These are phyloP conservation scores for Hippotragus niger DNA, from an alignment of 2,113 vertebrate species.

Conservation along the genomic window DNA sequence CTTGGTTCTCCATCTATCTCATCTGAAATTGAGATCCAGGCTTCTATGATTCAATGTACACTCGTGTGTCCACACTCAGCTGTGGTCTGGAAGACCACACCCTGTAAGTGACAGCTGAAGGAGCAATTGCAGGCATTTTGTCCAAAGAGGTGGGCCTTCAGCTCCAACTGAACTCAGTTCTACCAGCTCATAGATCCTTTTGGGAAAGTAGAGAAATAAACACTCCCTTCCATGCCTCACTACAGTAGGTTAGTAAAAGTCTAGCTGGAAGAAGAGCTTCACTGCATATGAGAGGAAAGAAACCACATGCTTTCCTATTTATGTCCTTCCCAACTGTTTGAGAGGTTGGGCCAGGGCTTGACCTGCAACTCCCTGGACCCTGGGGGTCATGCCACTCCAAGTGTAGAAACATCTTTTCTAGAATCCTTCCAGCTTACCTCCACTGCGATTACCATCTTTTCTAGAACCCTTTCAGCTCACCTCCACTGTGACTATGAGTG, in stretches of 20 bases:
- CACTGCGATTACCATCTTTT: not conserved
- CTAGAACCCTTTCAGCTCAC: not conserved
- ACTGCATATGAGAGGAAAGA: not conserved
- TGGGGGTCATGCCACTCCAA: not conserved
- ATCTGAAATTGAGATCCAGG: not conserved
- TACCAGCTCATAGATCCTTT: not conserved
- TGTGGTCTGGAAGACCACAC: not conserved
- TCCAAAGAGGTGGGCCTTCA: not conserved
- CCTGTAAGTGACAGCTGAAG: not conserved
- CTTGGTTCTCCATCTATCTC: not conserved
- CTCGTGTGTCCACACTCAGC: not conserved
- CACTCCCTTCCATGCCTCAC: not conserved
- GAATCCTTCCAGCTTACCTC: not conserved
- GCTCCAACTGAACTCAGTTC: not conserved
- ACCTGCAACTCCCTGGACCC: not conserved
- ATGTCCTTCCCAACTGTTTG: not conserved
- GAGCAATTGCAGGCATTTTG: not conserved
- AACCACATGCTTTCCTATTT: conserved; percentile 14
- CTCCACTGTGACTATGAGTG: not conserved
- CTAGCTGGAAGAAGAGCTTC: not conserved
- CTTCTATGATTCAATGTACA: not conserved
- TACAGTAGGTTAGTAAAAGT: not conserved
- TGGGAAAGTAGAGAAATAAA: not conserved
- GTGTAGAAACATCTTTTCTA: not conserved
- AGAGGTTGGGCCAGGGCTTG: not conserved